These are phyloP conservation scores for Todiramphus saurophagus DNA, from an alignment of 2,113 vertebrate genomes.

Conservation along the genomic window DNA sequence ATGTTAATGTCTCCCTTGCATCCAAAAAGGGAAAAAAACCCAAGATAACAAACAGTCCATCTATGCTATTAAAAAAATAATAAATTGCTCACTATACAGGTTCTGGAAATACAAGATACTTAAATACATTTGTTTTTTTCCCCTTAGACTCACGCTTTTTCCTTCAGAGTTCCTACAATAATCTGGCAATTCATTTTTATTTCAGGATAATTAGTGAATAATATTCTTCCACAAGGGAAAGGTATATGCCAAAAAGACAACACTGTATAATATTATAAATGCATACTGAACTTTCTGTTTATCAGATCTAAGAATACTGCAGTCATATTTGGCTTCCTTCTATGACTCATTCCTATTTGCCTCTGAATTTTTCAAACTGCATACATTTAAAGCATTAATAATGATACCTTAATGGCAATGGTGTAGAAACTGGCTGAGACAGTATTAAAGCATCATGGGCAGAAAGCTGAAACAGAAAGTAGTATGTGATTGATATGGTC, in stretches of 20 bases:
- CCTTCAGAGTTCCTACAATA: not conserved
- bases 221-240: not conserved
- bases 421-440: conserved; percentile 95
- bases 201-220: not conserved
- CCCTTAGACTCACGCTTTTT: not conserved
- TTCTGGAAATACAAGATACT: not conserved
- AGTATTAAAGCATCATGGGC: conserved; percentile 90
- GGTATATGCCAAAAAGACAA: not conserved
- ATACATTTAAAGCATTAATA: conserved; percentile 33
- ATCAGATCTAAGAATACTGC: not conserved
- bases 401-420: conserved; percentile 92
- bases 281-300: not conserved
- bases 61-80: not conserved
- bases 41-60: not conserved
- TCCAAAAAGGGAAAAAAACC: not conserved
- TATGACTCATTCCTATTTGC: not conserved
- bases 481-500: not conserved
- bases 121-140: not conserved
- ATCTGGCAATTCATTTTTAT: not conserved
- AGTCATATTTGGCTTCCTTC: not conserved
- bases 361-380: not conserved
- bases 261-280: not conserved
- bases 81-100: not conserved
- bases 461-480: conserved; percentile 83
- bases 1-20: not conserved